These are phyloP conservation scores for Kradibia gibbosae DNA, from an alignment of 1,140 invertebrate genomes.

Conservation along the genomic window DNA sequence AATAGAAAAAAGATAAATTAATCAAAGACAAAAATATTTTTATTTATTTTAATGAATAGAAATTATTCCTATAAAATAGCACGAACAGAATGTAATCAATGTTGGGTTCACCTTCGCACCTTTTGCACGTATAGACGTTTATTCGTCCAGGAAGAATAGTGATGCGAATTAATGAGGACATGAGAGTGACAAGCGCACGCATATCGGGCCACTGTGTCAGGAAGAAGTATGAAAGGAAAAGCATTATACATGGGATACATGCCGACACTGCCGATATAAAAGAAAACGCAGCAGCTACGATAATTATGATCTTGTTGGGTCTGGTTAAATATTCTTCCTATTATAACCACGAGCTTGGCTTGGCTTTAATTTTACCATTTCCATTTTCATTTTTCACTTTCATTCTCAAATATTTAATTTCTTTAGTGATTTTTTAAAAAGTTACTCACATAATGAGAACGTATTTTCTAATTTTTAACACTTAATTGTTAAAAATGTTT, in stretches of 20 bases:
- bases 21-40: too few species aligned
- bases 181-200: neutral
- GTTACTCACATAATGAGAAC: too few species aligned
- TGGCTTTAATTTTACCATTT: neutral
- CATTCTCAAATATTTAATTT: too few species aligned
- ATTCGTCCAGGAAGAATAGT: neutral
- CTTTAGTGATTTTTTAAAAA: too few species aligned
- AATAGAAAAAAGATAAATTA: too few species aligned
- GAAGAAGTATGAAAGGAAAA: constrained; percentile 14
- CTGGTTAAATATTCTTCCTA: constrained; percentile 6
- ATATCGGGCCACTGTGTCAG: neutral
- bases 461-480: too few species aligned
- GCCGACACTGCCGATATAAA: constrained; percentile 48
- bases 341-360: neutral
- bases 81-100: neutral
- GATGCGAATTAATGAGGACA: neutral
- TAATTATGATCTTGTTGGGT: constrained; percentile 33
- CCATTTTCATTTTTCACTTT: neutral
- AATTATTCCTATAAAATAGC: too few species aligned
- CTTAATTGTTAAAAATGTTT: too few species aligned
- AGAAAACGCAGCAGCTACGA: constrained; percentile 35
- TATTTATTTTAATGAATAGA: too few species aligned
- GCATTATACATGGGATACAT: constrained; percentile 41
- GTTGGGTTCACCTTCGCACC: too few species aligned
- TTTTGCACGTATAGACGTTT: neutral